Evolutionary conservation across 2,797 vertebrate genomes (phyloP).

Genomic region (Acanthopagrus latus): DNA sequence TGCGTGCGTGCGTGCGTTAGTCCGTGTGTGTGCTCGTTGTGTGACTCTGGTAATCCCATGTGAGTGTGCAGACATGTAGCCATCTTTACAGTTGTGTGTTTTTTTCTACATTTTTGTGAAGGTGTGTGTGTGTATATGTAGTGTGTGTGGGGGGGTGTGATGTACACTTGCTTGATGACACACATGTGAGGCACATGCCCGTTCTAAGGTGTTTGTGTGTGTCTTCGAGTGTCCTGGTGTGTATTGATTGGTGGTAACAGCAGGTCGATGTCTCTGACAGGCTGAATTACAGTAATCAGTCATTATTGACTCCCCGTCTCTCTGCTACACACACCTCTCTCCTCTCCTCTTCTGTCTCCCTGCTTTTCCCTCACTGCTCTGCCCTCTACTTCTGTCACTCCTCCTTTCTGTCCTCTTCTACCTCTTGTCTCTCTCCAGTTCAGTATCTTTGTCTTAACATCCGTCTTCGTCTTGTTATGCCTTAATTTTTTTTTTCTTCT

Average conservation of each 20-base stretch:
- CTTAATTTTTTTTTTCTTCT: constrained; percentile 4
- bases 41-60: constrained; percentile 6
- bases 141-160: constrained; percentile 12
- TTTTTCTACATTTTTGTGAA: constrained; percentile 4
- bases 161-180: constrained; percentile 32
- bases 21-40: constrained; percentile 1
- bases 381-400: constrained; percentile 51
- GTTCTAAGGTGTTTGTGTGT: constrained; percentile 71
- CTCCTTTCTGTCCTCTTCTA: constrained; percentile 68
- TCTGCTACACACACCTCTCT: constrained; percentile 70
- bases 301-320: constrained; percentile 93
- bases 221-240: constrained; percentile 87
- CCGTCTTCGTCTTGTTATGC: constrained; percentile 16
- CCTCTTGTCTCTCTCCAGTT: constrained; percentile 47
- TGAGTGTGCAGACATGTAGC: constrained; percentile 57
- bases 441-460: constrained; percentile 27
- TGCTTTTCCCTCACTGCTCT: constrained; percentile 23
- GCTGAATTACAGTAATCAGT: constrained; percentile 99
- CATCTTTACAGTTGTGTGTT: constrained; percentile 11
- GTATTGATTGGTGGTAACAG: constrained; percentile 97
- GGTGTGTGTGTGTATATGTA: constrained; percentile 9
- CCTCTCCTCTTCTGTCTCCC: constrained; percentile 43
- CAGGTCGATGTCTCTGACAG: constrained; percentile 97
- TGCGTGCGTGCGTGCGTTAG: too few relatives aligned
- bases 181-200: constrained; percentile 39